phyloP scores from a whole-genome alignment of 1,140 invertebrate species.

The Drosophila rhopaloa region DNA sequence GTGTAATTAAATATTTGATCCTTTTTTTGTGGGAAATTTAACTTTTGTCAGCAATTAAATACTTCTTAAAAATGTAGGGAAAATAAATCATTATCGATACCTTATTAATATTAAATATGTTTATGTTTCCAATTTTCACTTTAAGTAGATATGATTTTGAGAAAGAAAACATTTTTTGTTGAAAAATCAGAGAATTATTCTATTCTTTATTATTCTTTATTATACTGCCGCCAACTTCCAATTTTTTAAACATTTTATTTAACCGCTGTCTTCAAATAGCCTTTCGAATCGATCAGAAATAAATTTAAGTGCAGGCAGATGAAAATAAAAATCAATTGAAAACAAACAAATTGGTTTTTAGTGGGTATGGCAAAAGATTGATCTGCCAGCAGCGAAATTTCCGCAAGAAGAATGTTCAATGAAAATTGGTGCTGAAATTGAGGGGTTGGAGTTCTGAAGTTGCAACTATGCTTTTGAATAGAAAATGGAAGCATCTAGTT shows the following conservation, averaged over 20 bases:
- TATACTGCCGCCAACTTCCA: no score
- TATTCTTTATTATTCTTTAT: no score
- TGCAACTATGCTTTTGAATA: constrained; percentile 15
- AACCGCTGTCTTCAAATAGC: background rate
- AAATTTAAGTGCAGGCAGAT: background rate
- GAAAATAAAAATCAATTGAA: constrained; percentile 36
- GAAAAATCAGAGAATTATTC: no score
- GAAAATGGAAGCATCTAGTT: constrained; percentile 13
- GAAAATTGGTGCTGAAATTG: background rate
- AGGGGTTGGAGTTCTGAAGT: background rate
- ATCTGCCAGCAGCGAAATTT: constrained; percentile 21
- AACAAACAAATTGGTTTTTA: constrained; percentile 42
- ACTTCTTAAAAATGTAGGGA: no score
- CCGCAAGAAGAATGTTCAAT: constrained; percentile 8
- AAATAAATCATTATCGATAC: no score
- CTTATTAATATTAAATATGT: no score
- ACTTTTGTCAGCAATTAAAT: constrained; percentile 34
- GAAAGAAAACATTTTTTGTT: no score
- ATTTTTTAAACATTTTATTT: no score
- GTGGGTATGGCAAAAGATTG: constrained; percentile 17
- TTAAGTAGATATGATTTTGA: no score
- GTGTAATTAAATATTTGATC: constrained; percentile 26
- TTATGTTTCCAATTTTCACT: no score
- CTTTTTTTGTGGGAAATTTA: constrained; percentile 25
- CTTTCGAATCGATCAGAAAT: background rate